Base-by-base conservation (phyloP, 1,140 invertebrate species). In the Drosophila ercepeae region DNA sequence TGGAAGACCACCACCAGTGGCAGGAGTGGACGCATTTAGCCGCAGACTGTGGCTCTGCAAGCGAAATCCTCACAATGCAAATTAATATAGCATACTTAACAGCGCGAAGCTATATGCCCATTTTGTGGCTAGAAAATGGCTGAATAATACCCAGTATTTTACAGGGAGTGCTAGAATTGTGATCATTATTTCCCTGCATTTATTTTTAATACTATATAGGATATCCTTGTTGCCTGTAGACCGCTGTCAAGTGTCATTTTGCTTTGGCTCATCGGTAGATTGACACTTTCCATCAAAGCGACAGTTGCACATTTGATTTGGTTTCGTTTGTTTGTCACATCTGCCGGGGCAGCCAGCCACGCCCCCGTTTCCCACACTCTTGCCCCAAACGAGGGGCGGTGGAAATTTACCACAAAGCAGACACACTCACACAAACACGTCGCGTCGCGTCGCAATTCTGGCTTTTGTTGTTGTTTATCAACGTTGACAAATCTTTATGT, bases 51-150 rank as follows among this genome's bases (percentile, higher is more conserved):
- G 60, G 52, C 59, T 57, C 34, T 45, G 60, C 16, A 34, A 65
- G 48, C 54, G 54, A 75, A 86, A 60, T 67, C 39, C 60, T 34
- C 53, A 71, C 77, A 86, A 81, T 81, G 68, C 52, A 74, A 82
- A 88, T 88, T 88, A 82, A 88, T 86, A 88, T 88, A 78, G 82
- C 82, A 78, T 82, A 88, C 82, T 88, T 88, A 88, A 69, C 74
- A 67, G 74, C 39, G 57, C 52, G 8, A 16, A 9, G 8, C 25
- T 19, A 32, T 25, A 34, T 42, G 49, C 29, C 63, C 59, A 70
- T 86, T 86, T 65, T 76, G 81, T 23, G 82, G 81, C 81, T 55
- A 52, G 48, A 53, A 57, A 59, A 68, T 72, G 44, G 49, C 23
- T 29, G 7, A 9, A 23, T 39, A 14, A 21, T 67, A 67, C 64